These are phyloP conservation scores for Hozukius guyotensis DNA, from an alignment of 2,797 vertebrate genomes.

Conservation along the genomic window DNA sequence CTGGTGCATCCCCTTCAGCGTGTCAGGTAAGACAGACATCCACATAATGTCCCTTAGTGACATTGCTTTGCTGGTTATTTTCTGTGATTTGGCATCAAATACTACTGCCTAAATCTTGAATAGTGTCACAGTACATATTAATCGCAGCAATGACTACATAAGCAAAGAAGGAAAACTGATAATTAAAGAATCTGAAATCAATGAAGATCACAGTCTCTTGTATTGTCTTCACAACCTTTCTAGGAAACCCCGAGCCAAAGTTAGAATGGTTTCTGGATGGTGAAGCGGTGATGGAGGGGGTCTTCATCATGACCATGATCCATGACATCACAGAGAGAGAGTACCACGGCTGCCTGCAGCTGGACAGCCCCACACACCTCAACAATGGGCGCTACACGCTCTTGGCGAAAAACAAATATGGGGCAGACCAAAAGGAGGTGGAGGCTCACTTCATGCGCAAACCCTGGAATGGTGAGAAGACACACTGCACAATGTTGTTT, in stretches of 20 bases:
- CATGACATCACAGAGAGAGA: constrained; percentile 91
- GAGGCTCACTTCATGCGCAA: constrained; percentile 92
- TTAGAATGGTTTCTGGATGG: constrained; percentile 89
- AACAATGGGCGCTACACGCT: constrained; percentile 95
- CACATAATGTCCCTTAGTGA: not conserved
- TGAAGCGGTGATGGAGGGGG: constrained; percentile 83
- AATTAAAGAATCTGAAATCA: not conserved
- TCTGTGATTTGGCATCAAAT: not conserved
- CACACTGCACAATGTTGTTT: not conserved
- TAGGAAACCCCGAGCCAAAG: constrained; percentile 90
- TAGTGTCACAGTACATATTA: not conserved
- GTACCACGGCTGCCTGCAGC: constrained; percentile 96
- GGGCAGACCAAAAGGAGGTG: constrained; percentile 86
- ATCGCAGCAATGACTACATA: not conserved
- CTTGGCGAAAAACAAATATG: constrained; percentile 87
- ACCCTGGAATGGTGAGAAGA: constrained; percentile 87
- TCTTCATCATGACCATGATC: constrained; percentile 91
- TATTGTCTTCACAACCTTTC: not conserved
- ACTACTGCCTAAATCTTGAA: not conserved
- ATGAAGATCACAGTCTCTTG: not conserved
- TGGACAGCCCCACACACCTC: constrained; percentile 95
- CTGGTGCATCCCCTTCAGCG: constrained; percentile 99
- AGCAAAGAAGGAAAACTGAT: not conserved
- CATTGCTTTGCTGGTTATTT: not conserved
- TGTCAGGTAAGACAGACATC: constrained; percentile 73